phyloP scores from a whole-genome alignment of 2,888 invertebrate species.

The Drosophila basisetae region DNA sequence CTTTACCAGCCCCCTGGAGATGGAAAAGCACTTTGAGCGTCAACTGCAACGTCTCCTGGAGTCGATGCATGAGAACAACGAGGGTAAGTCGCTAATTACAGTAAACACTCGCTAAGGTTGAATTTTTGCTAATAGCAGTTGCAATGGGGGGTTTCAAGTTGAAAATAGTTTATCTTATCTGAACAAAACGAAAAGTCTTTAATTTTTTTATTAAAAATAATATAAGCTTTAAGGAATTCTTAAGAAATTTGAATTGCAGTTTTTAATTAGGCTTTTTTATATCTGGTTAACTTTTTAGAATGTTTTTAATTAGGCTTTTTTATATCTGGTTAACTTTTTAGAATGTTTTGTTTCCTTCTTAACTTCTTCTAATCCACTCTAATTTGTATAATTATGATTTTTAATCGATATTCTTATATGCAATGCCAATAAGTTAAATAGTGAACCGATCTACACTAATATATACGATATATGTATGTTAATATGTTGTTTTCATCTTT shows the following conservation, averaged over 20 bases:
- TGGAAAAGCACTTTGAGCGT: conserved; percentile 88
- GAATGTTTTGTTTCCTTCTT: neutral
- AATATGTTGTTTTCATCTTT: neutral
- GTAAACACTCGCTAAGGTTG: neutral
- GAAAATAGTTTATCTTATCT: neutral
- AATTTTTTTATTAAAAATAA: too few relatives aligned
- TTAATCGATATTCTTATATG: conserved; percentile 8
- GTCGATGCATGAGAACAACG: conserved; percentile 84
- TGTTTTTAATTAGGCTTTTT: too few relatives aligned
- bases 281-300: too few relatives aligned
- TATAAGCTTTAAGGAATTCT: too few relatives aligned
- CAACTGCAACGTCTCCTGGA: conserved; percentile 87
- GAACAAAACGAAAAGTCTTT: too few relatives aligned
- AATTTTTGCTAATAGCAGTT: neutral
- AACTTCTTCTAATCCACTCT: neutral
- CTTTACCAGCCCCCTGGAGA: conserved; percentile 87
- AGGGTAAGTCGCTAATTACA: conserved; percentile 61
- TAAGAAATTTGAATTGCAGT: too few relatives aligned
- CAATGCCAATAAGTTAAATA: conserved; percentile 14
- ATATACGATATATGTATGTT: conserved; percentile 12
- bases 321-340: too few relatives aligned
- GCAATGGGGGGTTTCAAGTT: neutral
- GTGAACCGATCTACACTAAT: conserved; percentile 21
- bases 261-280: too few relatives aligned
- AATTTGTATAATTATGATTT: neutral